phyloP scores from a whole-genome alignment of 1,140 invertebrate genomes.

The Drosophila littoralis region DNA sequence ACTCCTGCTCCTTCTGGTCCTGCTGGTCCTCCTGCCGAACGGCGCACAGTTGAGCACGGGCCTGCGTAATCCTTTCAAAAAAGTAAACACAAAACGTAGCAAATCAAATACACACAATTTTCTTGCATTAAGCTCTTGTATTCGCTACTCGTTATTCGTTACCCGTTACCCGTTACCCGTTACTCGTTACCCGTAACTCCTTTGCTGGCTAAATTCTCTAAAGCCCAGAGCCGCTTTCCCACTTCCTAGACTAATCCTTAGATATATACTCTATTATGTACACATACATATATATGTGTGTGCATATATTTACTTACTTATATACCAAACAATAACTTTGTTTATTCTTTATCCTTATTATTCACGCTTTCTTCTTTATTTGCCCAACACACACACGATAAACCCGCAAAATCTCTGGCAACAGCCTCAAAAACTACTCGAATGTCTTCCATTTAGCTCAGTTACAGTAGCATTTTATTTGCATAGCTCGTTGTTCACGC shows the following conservation, averaged over 20 bases:
- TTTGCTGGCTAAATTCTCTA: not conserved
- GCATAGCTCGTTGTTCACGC: not conserved
- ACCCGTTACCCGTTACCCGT: not conserved
- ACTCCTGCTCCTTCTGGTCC: not conserved
- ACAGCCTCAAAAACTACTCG: constrained; percentile 8
- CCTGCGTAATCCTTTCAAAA: constrained; percentile 81
- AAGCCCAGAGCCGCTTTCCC: no score
- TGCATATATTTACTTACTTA: constrained; percentile 1
- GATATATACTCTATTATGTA: constrained; percentile 3
- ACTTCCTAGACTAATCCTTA: not conserved
- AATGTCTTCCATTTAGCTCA: not conserved
- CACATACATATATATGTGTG: not conserved
- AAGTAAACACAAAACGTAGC: constrained; percentile 69
- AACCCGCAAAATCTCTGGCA: constrained; percentile 3
- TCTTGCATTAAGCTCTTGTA: constrained; percentile 22
- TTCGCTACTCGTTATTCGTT: constrained; percentile 9
- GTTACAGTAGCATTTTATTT: not conserved
- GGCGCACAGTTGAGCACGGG: constrained; percentile 77
- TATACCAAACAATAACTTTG: not conserved
- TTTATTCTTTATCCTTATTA: not conserved
- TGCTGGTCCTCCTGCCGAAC: constrained; percentile 32
- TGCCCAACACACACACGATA: constrained; percentile 17
- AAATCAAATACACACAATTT: constrained; percentile 54
- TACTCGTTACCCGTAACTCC: not conserved
- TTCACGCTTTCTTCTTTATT: constrained; percentile 13